A percentile compares a stretch with the other conserved stretches of the same genome.
Evolutionary conservation across 1,140 invertebrate species (phyloP).

Genomic region (Cyclargus thomasi): DNA sequence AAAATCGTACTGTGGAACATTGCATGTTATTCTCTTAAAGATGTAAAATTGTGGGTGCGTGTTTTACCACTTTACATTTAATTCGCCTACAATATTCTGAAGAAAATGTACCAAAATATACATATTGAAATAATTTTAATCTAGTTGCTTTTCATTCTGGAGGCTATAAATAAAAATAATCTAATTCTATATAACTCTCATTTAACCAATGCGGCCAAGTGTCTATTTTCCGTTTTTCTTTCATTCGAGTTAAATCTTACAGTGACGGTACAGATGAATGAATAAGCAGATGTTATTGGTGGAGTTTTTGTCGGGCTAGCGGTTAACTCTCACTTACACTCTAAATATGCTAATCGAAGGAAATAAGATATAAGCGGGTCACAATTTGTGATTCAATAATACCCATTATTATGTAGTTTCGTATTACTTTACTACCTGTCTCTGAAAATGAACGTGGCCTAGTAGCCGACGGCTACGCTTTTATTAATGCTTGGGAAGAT

Average conservation of each 20-base stretch:
- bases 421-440: neutral
- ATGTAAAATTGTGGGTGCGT: too few relatives aligned
- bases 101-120: neutral
- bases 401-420: neutral
- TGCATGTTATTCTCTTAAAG: too few relatives aligned
- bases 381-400: neutral
- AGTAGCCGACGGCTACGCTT: neutral
- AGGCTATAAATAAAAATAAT: neutral
- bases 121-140: neutral
- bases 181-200: neutral
- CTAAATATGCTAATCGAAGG: neutral
- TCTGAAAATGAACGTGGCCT: neutral
- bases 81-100: neutral
- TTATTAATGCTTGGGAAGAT: too few relatives aligned
- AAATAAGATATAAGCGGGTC: conserved; percentile 6
- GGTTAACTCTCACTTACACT: conserved; percentile 4
- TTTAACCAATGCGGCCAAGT: neutral
- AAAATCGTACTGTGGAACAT: too few relatives aligned
- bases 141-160: neutral
- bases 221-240: neutral
- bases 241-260: neutral
- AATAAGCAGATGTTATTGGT: conserved; percentile 3
- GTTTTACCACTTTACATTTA: too few relatives aligned
- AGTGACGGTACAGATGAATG: conserved; percentile 3
- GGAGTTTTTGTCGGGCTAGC: neutral